Evolutionary conservation across 2,113 vertebrate species (phyloP).

Genomic region (Gymnocephalus cernua): DNA sequence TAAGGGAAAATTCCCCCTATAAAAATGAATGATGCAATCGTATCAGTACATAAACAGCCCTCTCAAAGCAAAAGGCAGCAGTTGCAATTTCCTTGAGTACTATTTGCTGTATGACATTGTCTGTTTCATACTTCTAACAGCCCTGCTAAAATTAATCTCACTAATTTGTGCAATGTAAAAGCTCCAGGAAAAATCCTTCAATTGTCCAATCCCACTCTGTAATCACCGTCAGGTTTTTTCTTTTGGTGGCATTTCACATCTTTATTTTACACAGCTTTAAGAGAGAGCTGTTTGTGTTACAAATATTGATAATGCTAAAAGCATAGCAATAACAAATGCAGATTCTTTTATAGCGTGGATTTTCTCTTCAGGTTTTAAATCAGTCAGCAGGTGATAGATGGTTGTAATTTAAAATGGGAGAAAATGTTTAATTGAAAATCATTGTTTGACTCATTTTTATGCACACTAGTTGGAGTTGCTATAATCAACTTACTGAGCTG

Average conservation of each 20-base stretch:
- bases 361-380: slow-evolving; percentile 22
- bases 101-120: slow-evolving; percentile 29
- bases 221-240: neutral
- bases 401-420: neutral
- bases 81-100: neutral
- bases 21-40: neutral
- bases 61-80: slow-evolving; percentile 9
- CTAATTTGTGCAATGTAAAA: slow-evolving; percentile 18
- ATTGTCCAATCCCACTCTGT: slow-evolving; percentile 21
- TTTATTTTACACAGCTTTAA: slow-evolving; percentile 25
- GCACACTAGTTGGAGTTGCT: neutral
- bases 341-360: neutral
- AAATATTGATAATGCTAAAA: slow-evolving; percentile 31
- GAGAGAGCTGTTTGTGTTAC: slow-evolving; percentile 24
- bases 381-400: slow-evolving; percentile 32
- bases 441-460: neutral
- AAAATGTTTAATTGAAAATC: neutral
- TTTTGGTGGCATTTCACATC: slow-evolving; percentile 15
- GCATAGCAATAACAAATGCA: neutral
- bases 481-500: slow-evolving; percentile 18
- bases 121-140: slow-evolving; percentile 25
- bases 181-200: slow-evolving; percentile 38
- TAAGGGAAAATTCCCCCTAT: slow-evolving; percentile 3
- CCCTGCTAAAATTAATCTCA: slow-evolving; percentile 29
- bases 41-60: neutral